Conservation (phyloP, 92 coral and sea anemone species). For the Pocillopora grandis region DNA sequence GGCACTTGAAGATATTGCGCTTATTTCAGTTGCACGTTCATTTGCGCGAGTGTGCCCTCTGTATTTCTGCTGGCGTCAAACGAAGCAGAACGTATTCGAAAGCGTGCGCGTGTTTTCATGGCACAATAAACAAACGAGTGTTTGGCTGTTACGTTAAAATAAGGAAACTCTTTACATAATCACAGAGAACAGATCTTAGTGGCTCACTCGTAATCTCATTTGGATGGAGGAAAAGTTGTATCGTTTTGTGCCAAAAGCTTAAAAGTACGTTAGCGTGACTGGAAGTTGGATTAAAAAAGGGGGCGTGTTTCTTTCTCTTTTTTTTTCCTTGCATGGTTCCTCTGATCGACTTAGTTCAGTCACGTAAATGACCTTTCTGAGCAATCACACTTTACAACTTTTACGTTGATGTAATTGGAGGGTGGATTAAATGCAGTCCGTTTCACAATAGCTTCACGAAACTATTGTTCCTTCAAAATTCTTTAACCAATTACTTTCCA, state of each 20-base stretch:
- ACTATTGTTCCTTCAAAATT: too few relatives aligned
- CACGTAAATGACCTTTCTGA: neutral
- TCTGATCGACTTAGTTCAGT: neutral
- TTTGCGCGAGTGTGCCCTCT: neutral
- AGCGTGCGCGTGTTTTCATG: neutral
- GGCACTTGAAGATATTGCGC: constrained; percentile 11
- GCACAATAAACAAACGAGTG: too few relatives aligned
- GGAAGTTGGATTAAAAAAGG: neutral
- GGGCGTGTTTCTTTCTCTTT: neutral
- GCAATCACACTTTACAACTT: neutral
- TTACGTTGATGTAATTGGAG: neutral
- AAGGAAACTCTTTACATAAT: too few relatives aligned
- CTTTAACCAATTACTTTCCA: too few relatives aligned
- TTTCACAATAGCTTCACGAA: neutral
- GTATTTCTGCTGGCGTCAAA: too few relatives aligned
- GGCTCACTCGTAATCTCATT: too few relatives aligned
- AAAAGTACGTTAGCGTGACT: neutral
- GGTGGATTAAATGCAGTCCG: neutral
- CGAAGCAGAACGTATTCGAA: neutral
- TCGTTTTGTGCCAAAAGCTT: neutral
- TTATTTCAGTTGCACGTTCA: neutral
- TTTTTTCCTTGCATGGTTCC: neutral
- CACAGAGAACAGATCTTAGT: too few relatives aligned
- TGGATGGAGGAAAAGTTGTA: too few relatives aligned
- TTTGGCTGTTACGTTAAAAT: too few relatives aligned